Conservation (phyloP, 2,797 vertebrate species). For the Thaleichthys pacificus region DNA sequence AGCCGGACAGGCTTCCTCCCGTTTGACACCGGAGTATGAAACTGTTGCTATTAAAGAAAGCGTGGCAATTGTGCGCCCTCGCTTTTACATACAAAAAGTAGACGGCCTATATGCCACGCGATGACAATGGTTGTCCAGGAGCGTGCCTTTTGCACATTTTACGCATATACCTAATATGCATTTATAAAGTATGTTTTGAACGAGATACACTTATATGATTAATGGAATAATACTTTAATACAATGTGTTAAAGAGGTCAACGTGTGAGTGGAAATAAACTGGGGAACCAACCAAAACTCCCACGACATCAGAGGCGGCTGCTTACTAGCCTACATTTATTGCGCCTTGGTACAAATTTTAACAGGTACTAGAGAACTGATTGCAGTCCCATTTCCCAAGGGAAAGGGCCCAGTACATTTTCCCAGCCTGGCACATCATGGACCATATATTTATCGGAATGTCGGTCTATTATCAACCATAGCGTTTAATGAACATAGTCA, state of each 20-base stretch:
- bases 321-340: neutral
- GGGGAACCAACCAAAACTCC: slow-evolving; percentile 3
- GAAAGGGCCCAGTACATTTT: neutral
- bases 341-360: slow-evolving; percentile 9
- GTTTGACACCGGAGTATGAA: neutral
- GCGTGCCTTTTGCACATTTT: neutral
- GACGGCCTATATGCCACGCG: too few species aligned
- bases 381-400: slow-evolving; percentile 5
- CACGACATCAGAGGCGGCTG: neutral
- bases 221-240: too few species aligned
- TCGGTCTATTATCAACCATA: neutral
- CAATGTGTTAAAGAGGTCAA: neutral
- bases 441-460: neutral
- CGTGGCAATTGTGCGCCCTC: neutral
- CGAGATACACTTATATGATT: neutral
- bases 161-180: neutral
- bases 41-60: neutral
- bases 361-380: slow-evolving; percentile 7
- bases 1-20: neutral
- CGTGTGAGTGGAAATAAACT: neutral
- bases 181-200: neutral
- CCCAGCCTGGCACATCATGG: slow-evolving; percentile 6
- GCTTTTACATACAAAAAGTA: neutral
- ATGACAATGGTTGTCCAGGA: neutral
- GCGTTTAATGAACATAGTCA: too few species aligned